A percentile compares a stretch with the other conserved stretches of the same genome.
Conservation (phyloP, 2,113 vertebrate species). For the Cervus canadensis region DNA sequence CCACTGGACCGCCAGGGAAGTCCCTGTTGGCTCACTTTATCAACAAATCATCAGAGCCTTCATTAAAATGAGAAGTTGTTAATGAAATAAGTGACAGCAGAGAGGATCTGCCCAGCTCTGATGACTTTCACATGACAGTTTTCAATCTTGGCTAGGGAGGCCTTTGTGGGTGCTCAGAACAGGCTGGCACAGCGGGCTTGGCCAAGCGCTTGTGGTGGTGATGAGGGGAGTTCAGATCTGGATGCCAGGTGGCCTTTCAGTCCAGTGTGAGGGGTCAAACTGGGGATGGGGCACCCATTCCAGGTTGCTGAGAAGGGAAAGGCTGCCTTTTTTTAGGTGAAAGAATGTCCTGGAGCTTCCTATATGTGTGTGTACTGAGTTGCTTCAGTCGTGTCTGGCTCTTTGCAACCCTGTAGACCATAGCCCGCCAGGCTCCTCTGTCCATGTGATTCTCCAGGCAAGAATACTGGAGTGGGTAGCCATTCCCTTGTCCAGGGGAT, state of each 20-base stretch:
- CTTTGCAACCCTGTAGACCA: not conserved
- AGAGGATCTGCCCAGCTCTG: not conserved
- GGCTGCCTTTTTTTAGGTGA: not conserved
- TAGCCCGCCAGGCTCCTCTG: not conserved
- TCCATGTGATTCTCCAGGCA: not conserved
- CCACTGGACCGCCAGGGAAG: not conserved
- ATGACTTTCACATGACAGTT: not conserved
- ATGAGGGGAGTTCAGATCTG: not conserved
- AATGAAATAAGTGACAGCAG: not conserved
- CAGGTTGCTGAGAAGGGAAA: not conserved
- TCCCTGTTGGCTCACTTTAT: not conserved
- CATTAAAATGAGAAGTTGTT: not conserved
- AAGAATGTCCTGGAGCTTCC: not conserved
- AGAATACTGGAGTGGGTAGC: not conserved
- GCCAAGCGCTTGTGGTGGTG: not conserved
- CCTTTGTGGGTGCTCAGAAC: no score
- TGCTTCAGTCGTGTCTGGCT: not conserved
- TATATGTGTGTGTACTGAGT: not conserved
- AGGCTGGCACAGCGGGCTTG: not conserved
- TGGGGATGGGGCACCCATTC: not conserved
- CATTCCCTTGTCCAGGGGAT: not conserved
- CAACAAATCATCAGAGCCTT: not conserved
- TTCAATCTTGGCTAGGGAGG: not conserved
- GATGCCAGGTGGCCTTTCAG: not conserved
- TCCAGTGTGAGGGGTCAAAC: not conserved